Percentiles rank a stretch among this genome's conserved stretches.
These are phyloP conservation scores for Centrocercus urophasianus DNA, from an alignment of 2,113 vertebrate genomes.

Conservation along the genomic window DNA sequence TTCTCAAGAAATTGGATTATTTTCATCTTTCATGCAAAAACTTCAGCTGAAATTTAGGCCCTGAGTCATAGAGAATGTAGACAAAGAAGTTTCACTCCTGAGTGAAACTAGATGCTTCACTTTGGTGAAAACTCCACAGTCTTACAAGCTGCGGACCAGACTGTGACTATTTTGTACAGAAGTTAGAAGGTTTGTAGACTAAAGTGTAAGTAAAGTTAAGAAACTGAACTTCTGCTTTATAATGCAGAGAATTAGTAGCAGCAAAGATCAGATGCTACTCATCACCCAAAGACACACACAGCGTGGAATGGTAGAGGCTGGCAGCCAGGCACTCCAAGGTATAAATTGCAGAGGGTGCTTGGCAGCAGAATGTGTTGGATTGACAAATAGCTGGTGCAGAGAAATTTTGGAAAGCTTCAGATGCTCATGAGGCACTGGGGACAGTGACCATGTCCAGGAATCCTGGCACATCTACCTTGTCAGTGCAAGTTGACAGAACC, in stretches of 20 bases:
- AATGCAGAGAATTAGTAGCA: neutral
- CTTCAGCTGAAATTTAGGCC: neutral
- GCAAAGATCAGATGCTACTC: neutral
- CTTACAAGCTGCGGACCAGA: neutral
- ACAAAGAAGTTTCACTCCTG: neutral
- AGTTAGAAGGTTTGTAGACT: neutral
- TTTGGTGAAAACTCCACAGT: neutral
- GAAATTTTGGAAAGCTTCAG: neutral
- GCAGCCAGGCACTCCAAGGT: neutral
- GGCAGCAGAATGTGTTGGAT: neutral
- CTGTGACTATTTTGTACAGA: neutral
- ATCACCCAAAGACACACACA: neutral
- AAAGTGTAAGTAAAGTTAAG: neutral
- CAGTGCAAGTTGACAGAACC: neutral
- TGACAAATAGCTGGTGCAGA: neutral
- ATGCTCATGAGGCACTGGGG: neutral
- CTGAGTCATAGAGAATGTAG: neutral
- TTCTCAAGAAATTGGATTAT: neutral
- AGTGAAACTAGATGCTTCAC: accelerated
- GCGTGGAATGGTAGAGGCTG: neutral
- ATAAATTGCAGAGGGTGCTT: neutral
- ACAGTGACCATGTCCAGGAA: neutral
- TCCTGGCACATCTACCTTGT: neutral
- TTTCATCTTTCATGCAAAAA: neutral
- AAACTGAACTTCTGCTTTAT: neutral